A percentile compares a stretch with the other conserved stretches of the same genome.
Conservation (phyloP, 2,888 invertebrate species). For the Sceliomorpha sp. region DNA sequence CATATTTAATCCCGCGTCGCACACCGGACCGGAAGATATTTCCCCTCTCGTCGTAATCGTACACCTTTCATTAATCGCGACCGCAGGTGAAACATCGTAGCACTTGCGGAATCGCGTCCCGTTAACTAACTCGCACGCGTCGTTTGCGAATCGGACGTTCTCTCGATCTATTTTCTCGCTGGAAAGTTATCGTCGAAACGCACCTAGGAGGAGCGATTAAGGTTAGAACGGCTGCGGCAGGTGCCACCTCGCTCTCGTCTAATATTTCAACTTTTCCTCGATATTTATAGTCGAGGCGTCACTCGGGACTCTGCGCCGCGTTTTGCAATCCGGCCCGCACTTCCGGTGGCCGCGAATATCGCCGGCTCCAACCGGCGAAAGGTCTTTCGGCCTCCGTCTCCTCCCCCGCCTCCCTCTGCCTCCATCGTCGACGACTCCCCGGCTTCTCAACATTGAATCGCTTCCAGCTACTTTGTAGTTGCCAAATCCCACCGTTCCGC, state of each 20-base stretch:
- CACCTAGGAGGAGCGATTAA: constrained; percentile 56
- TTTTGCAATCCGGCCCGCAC: constrained; percentile 48
- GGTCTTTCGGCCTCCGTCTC: constrained; percentile 9
- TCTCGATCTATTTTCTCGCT: constrained; percentile 37
- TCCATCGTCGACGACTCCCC: too few relatives aligned
- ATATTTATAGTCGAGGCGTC: constrained; percentile 63
- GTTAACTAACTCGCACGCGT: constrained; percentile 24
- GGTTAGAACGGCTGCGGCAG: constrained; percentile 60
- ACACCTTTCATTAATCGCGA: too few relatives aligned
- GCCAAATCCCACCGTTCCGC: constrained; percentile 30
- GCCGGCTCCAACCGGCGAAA: constrained; percentile 16
- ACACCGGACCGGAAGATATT: too few relatives aligned
- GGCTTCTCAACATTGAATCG: constrained; percentile 46
- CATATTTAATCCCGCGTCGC: too few relatives aligned
- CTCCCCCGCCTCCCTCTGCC: constrained; percentile 11
- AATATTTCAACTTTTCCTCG: constrained; percentile 64
- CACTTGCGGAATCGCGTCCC: constrained; percentile 19
- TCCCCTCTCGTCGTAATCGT: too few relatives aligned
- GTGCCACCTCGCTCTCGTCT: constrained; percentile 65
- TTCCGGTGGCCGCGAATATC: constrained; percentile 40
- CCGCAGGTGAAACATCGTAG: too few relatives aligned
- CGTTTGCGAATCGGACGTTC: constrained; percentile 18
- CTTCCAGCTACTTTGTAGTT: constrained; percentile 40
- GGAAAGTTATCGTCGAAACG: constrained; percentile 42
- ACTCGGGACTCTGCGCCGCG: constrained; percentile 15